phyloP scores from a whole-genome alignment of 92 coral and sea anemone genomes.

The Siderastrea radians region DNA sequence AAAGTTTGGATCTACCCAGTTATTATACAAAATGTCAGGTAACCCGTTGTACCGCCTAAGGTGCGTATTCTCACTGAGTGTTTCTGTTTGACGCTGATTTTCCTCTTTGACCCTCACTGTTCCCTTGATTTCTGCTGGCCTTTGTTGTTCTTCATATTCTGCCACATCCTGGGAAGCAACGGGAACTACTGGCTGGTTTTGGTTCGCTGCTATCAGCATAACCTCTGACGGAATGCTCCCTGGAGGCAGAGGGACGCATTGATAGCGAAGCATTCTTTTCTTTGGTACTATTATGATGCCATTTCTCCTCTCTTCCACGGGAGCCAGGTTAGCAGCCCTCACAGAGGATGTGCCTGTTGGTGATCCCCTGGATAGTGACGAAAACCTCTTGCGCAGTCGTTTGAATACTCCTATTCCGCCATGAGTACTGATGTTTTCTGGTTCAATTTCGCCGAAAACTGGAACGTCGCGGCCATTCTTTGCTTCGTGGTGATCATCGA shows the following conservation, averaged over 20 bases:
- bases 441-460: neutral
- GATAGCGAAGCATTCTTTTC: neutral
- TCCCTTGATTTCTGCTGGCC: neutral
- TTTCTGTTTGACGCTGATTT: neutral
- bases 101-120: neutral
- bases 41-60: neutral
- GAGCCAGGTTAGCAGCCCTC: neutral
- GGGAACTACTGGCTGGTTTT: neutral
- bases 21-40: neutral
- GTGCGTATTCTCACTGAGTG: neutral
- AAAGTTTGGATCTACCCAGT: conserved; percentile 8
- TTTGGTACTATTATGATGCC: neutral
- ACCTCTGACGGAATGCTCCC: conserved; percentile 15
- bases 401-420: neutral
- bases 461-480: neutral
- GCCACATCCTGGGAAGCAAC: neutral
- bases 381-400: neutral
- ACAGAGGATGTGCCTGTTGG: neutral
- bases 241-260: conserved; percentile 3
- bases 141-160: neutral
- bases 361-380: neutral
- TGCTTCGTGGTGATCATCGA: neutral
- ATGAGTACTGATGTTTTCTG: neutral
- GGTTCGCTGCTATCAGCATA: neutral
- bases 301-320: neutral